These are phyloP conservation scores for Electrophaes corylata DNA, from an alignment of 2,888 invertebrate species.

Conservation along the genomic window DNA sequence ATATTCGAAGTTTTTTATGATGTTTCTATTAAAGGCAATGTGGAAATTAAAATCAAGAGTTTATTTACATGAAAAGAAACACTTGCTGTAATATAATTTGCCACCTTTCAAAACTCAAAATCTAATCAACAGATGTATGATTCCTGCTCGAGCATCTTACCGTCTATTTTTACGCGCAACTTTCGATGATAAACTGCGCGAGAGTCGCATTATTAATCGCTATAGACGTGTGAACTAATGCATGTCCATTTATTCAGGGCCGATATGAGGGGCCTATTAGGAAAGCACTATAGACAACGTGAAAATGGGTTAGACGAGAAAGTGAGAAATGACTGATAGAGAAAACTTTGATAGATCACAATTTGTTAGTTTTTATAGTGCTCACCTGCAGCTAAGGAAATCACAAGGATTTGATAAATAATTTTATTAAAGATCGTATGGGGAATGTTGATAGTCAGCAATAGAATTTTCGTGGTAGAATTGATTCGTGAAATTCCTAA, in stretches of 20 bases:
- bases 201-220: constrained; percentile 53
- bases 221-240: constrained; percentile 56
- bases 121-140: constrained; percentile 3
- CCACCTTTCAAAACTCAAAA: constrained; percentile 5
- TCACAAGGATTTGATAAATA: no score
- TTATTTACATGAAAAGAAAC: background rate
- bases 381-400: no score
- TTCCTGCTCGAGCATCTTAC: constrained; percentile 27
- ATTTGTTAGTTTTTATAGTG: no score
- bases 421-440: no score
- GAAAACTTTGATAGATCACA: no score
- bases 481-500: no score
- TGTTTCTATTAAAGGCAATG: no score
- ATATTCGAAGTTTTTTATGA: no score
- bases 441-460: no score
- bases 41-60: no score
- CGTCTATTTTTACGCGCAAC: constrained; percentile 37
- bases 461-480: no score
- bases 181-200: constrained; percentile 50
- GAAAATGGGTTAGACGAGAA: background rate
- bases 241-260: constrained; percentile 51
- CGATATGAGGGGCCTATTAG: constrained; percentile 29
- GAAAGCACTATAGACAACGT: constrained; percentile 8
- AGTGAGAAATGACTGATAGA: background rate
- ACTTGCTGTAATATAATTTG: background rate